phyloP scores from a whole-genome alignment of 2,113 vertebrate genomes.

The Oceanodroma tethys region DNA sequence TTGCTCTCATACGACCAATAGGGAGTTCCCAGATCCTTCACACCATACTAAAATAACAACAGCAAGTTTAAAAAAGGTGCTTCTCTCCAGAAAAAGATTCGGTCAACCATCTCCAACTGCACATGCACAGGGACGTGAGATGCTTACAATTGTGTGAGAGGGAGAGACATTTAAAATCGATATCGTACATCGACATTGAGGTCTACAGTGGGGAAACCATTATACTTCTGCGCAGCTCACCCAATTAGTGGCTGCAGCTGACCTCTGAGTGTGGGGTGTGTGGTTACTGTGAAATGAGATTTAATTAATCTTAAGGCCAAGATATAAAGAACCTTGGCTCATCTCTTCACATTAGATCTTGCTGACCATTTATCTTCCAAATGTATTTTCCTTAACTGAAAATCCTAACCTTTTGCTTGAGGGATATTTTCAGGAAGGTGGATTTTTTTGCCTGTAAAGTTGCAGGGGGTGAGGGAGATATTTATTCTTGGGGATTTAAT shows the following conservation, averaged over 20 bases:
- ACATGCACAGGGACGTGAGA: fast-evolving
- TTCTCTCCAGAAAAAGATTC: background rate
- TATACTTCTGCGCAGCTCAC: background rate
- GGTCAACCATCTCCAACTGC: background rate
- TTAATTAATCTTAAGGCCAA: background rate
- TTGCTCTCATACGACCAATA: fast-evolving
- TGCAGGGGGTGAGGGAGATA: fast-evolving
- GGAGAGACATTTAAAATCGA: background rate
- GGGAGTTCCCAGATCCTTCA: background rate
- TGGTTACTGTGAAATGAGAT: background rate
- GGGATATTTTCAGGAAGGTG: background rate
- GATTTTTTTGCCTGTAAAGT: background rate
- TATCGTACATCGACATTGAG: fast-evolving
- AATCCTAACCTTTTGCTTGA: background rate
- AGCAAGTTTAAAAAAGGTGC: background rate
- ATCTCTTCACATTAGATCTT: background rate
- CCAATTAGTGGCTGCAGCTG: background rate
- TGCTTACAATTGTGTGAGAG: background rate
- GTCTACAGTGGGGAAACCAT: background rate
- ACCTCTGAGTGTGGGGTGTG: too few relatives aligned
- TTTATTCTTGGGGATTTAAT: background rate
- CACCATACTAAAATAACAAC: background rate
- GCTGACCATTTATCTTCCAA: background rate
- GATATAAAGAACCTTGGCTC: background rate
- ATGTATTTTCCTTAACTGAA: background rate